These are phyloP conservation scores for Eremophila alpestris DNA, from an alignment of 2,797 vertebrate genomes.

Conservation along the genomic window DNA sequence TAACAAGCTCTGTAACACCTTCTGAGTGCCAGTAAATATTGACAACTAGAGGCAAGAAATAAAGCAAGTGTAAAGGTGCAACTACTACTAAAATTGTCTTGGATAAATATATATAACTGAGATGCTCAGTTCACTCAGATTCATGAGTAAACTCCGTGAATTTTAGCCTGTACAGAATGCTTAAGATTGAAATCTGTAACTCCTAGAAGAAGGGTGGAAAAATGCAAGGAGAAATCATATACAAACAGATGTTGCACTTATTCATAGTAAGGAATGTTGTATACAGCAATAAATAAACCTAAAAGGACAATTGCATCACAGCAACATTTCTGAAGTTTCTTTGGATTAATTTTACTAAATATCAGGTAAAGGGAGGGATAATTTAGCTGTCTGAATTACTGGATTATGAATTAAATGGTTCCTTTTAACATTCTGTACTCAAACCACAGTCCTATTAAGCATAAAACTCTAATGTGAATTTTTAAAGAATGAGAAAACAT, in stretches of 20 bases:
- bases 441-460: slow-evolving; percentile 41
- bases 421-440: slow-evolving; percentile 30
- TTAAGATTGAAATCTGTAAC: not conserved
- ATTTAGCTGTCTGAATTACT: slow-evolving; percentile 56
- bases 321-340: slow-evolving; percentile 5
- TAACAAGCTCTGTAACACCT: not conserved
- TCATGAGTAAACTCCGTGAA: not conserved
- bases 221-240: not conserved
- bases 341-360: slow-evolving; percentile 34
- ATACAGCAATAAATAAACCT: slow-evolving; percentile 25
- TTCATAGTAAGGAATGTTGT: not conserved
- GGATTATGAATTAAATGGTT: slow-evolving; percentile 54
- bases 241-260: slow-evolving; percentile 23
- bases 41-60: not conserved
- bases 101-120: not conserved
- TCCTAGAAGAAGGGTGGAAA: not conserved
- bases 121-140: not conserved
- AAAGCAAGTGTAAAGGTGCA: not conserved
- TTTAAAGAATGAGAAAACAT: slow-evolving; percentile 64
- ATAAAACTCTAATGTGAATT: slow-evolving; percentile 48
- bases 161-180: not conserved
- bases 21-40: not conserved
- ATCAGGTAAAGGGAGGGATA: slow-evolving; percentile 54
- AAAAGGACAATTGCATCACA: not conserved
- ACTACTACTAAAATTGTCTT: not conserved